Conservation (phyloP, 92 coral and sea anemone species). For the Porites cylindrica region DNA sequence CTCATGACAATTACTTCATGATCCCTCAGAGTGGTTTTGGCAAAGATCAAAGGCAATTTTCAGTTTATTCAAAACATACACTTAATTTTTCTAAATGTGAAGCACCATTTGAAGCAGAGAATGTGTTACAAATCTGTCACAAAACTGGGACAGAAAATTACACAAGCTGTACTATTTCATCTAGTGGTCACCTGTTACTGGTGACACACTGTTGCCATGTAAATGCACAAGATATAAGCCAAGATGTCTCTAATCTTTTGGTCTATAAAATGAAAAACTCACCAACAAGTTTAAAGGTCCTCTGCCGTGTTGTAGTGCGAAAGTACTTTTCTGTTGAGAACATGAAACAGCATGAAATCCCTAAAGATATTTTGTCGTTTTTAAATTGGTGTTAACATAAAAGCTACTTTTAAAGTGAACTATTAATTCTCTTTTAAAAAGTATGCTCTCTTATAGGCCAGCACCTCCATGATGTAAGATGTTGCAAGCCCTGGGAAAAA, state of each 20-base stretch:
- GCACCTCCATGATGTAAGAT: too few relatives aligned
- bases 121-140: slow-evolving; percentile 17
- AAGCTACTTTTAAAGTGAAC: too few relatives aligned
- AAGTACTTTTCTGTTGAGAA: slow-evolving; percentile 13
- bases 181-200: slow-evolving; percentile 38
- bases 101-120: slow-evolving; percentile 16
- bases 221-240: slow-evolving; percentile 15
- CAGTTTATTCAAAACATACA: slow-evolving; percentile 19
- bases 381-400: slow-evolving; percentile 31
- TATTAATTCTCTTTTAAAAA: too few relatives aligned
- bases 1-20: slow-evolving; percentile 32
- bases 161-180: slow-evolving; percentile 34
- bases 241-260: slow-evolving; percentile 33
- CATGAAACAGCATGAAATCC: slow-evolving; percentile 3
- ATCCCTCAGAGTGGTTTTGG: slow-evolving; percentile 35
- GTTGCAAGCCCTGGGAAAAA: too few relatives aligned
- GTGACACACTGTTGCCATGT: slow-evolving; percentile 29
- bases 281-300: slow-evolving; percentile 26
- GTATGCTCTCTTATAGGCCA: too few relatives aligned
- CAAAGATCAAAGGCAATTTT: slow-evolving; percentile 3
- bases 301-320: slow-evolving; percentile 31
- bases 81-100: slow-evolving; percentile 31
- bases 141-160: slow-evolving; percentile 31
- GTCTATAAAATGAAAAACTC: slow-evolving; percentile 40
- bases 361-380: slow-evolving; percentile 31